Evolutionary conservation across 1,140 invertebrate species (phyloP), one percentile per base, ranked within the genome.

Genomic region (Pristionchus pacificus): DNA sequence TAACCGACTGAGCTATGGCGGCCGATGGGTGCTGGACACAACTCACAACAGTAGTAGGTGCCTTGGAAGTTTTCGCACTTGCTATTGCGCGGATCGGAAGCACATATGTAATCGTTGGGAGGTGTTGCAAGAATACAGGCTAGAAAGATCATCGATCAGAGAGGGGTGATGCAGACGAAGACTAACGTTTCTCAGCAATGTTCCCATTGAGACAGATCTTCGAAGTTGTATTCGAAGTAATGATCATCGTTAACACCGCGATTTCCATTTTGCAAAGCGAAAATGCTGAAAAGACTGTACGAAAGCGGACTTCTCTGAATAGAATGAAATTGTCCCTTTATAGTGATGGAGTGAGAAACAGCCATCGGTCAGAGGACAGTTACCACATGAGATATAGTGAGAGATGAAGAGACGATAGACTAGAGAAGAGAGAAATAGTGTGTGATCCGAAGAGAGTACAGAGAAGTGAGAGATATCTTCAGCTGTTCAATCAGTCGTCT

Each of bases 1-100:
- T 74, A 74, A 74, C 72, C 72, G 72, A 74, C 73, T 74, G 73
- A 74, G 73, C 73, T 74, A 74, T 74, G 71, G 71, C 71, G 73
- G 73, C 72, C 19, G 38, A 19, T 19, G 38, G 38, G 38, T 19
- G 6, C 6, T 19, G 19, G 19, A 49, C 6, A 49, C 19, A 49
- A 49, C 38, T 6, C 19, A 49, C 38, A 49, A 19, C 38, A 49
- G 38, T 10, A 19, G 38, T 10, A 49, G 38, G 38, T 49, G 38
- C 38, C 38, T 6, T 49, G 6, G 38, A 49, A 49, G 19, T 19
- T 49, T 19, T 49, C 38, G 38, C 38, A 49, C 6, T 49, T 6
- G 19, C 38, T 49, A 19, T 49, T 49, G 6, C 38, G 6, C 19
- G 6, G 38, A 49, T 49, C 38, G 38, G 6, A 49, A 49, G 38